A percentile compares a stretch with the other conserved stretches of the same genome.
phyloP scores from a whole-genome alignment of 2,797 vertebrate species.

The Manis javanica region DNA sequence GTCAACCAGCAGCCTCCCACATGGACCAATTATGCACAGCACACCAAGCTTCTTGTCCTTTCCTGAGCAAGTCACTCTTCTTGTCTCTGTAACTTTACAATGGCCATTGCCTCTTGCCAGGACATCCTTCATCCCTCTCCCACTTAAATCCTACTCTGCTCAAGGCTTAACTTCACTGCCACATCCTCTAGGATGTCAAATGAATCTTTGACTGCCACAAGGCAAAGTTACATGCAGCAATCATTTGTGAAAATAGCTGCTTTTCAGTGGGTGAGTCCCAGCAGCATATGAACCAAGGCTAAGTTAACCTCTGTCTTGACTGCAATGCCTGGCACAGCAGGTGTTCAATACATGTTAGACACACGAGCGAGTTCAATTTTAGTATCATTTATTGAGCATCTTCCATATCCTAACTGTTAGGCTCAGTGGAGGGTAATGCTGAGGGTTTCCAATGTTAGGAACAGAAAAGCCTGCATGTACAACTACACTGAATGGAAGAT shows the following conservation, averaged over 20 bases:
- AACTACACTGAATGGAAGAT: rapidly evolving
- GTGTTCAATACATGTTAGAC: neutral
- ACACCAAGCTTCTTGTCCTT: neutral
- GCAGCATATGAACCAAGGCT: neutral
- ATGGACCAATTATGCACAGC: neutral
- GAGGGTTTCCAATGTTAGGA: rapidly evolving
- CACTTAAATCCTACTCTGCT: neutral
- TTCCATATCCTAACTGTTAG: neutral
- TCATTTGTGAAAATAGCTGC: neutral
- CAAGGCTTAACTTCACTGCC: neutral
- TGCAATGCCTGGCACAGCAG: neutral
- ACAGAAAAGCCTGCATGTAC: neutral
- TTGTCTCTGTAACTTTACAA: neutral
- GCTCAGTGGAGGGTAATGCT: neutral
- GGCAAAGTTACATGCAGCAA: neutral
- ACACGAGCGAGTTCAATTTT: neutral
- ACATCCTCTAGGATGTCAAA: neutral
- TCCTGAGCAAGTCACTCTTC: neutral
- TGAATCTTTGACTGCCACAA: neutral
- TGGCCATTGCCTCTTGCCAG: neutral
- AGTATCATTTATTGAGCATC: neutral
- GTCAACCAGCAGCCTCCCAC: neutral
- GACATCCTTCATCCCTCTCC: neutral
- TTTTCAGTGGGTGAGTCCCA: neutral
- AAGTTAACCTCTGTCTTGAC: neutral